phyloP scores from a whole-genome alignment of 2,113 vertebrate species.

The Labeo catla region DNA sequence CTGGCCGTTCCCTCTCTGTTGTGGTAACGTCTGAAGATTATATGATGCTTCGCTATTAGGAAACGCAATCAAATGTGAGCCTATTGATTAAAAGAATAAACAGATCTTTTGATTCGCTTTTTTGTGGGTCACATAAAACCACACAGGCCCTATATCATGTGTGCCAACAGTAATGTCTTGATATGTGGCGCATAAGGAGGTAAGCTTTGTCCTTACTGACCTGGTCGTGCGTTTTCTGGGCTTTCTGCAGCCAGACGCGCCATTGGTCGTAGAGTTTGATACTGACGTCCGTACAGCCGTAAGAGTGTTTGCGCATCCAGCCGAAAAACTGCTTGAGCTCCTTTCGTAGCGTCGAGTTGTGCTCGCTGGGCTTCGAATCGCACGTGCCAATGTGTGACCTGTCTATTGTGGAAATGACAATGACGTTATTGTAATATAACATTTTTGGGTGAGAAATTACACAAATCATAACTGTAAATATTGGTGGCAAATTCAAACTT shows the following conservation, averaged over 20 bases:
- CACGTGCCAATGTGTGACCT: conserved; percentile 78
- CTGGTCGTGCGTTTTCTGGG: conserved; percentile 93
- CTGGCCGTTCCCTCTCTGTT: conserved; percentile 68
- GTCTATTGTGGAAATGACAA: conserved; percentile 64
- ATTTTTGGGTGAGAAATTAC: neutral
- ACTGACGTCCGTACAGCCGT: conserved; percentile 90
- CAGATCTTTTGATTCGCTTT: conserved; percentile 45
- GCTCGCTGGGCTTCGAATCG: conserved; percentile 83
- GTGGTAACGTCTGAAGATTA: conserved; percentile 67
- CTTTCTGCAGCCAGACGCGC: conserved; percentile 95
- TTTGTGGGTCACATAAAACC: conserved; percentile 14
- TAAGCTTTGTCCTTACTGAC: conserved; percentile 81
- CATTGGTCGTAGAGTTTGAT: conserved; percentile 97
- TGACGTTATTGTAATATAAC: neutral
- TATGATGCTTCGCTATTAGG: conserved; percentile 63
- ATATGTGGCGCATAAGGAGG: neutral
- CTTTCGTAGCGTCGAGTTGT: conserved; percentile 87
- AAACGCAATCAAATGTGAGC: conserved; percentile 66
- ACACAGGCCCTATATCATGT: neutral
- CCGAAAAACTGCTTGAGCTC: conserved; percentile 96
- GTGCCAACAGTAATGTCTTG: neutral
- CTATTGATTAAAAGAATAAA: conserved; percentile 52
- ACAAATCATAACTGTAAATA: neutral
- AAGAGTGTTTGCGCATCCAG: conserved; percentile 92
- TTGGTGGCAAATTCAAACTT: neutral